Evolutionary conservation across 2,113 vertebrate genomes (phyloP), one percentile per base, ranked within the genome.

Genomic region (Cyanoderma ruficeps): DNA sequence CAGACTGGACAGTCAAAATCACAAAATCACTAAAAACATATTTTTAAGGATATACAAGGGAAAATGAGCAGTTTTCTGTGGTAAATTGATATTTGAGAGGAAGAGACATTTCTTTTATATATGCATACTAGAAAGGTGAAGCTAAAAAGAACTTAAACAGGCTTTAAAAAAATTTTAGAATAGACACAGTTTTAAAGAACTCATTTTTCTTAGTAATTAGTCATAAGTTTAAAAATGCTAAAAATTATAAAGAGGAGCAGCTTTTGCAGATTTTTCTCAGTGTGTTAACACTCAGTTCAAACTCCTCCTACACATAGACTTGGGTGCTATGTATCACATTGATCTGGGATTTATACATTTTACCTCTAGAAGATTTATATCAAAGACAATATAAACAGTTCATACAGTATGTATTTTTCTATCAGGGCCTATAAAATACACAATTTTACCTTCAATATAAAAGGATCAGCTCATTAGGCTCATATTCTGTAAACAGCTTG

Each of bases 401-500:
- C 22, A 81, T 41, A 31, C 11, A 37, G 44, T 15, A 64, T 16
- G 31, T 5, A 77, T 83, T 90, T 96, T 88, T 90, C 83, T 50
- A 94, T 33, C 50, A 78, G 60, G 72, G 31, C 83, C 67, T 67
- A 86, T 59, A 94, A 96, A 95, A 93, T 49, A 94, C 71, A 81
- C 11, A 2, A 55, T 95, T 96, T 80, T 95, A 95, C 92, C 93
- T 96, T 83, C 76, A 83, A 39, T 70, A 90, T 70, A 94, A 95
- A 81, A 81, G 76, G 83, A 93, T 96, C 64, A 70, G 83, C 71
- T 97, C 94, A 96, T 97, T 96, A 96, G 76, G 72, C 76, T 95
- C 52, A 68, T 81, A 94, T 90, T 95, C 92, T 89, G 88, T 94
- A 96, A 96, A 96, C 93, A 96, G 92, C 93, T 93, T 97, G 94